Base-by-base conservation (phyloP, 1,140 invertebrate species). In the Lithobius niger region DNA sequence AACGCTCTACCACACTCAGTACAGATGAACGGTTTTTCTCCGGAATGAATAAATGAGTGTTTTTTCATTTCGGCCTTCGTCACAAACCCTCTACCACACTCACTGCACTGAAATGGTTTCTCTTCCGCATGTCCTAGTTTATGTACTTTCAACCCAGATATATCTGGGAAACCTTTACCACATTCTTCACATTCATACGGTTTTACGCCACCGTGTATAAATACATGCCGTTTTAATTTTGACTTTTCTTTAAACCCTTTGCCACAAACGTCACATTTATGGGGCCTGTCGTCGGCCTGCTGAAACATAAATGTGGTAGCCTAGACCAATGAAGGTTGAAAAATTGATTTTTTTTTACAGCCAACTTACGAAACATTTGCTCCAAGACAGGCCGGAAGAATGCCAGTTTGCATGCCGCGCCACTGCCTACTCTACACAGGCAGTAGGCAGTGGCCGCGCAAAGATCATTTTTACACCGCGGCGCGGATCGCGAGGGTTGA, bases 281-380 rank as follows among this genome's bases (percentile, higher is more conserved):
- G 79, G 4, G 77, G 77, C 31, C 76, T 59, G 57, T 76, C 75
- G 59, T 78, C 71, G 3, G 76, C 77, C 60, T 78, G 77, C n/a
- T n/a, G n/a, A n/a, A n/a, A n/a, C n/a, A n/a, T n/a, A n/a, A n/a
- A n/a, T n/a, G n/a, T n/a, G n/a, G n/a, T n/a, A n/a, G n/a, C n/a
- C n/a, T n/a, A n/a, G n/a, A n/a, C n/a, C n/a, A n/a, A n/a, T n/a
- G n/a, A n/a, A n/a, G n/a, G n/a, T n/a, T n/a, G n/a, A n/a, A n/a
- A n/a, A n/a, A n/a, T n/a, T n/a, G n/a, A n/a, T n/a, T n/a, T n/a
- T n/a, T n/a, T n/a, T n/a, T n/a, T n/a, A n/a, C n/a, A n/a, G n/a
- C n/a, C n/a, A n/a, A n/a, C n/a, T n/a, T n/a, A n/a, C n/a, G n/a
- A n/a, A n/a, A n/a, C n/a, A n/a, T n/a, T n/a, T n/a, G n/a, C n/a